phyloP scores from a whole-genome alignment of 64 coral and sea anemone species.

The Actinia tenebrosa region DNA sequence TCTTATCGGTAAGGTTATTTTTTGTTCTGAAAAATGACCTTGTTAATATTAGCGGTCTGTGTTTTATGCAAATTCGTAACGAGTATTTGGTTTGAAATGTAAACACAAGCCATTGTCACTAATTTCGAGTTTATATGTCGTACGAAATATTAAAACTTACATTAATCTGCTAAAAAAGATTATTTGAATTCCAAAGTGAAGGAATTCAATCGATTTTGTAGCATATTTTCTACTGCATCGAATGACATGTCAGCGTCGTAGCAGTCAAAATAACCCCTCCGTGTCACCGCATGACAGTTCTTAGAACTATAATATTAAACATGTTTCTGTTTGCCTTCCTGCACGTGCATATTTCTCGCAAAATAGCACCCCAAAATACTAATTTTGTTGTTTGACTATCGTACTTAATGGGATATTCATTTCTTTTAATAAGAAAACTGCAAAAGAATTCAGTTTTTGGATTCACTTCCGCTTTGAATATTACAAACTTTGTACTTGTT shows the following conservation, averaged over 20 bases:
- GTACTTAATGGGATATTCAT: background rate
- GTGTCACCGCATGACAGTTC: background rate
- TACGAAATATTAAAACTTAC: background rate
- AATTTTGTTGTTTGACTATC: background rate
- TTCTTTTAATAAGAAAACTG: background rate
- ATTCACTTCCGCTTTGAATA: background rate
- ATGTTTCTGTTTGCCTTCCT: background rate
- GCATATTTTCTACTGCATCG: background rate
- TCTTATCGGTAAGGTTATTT: background rate
- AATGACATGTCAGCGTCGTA: background rate
- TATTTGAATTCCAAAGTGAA: background rate
- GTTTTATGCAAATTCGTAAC: background rate
- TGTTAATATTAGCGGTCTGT: background rate
- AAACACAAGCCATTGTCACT: background rate
- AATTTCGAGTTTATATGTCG: background rate
- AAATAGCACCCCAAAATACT: background rate
- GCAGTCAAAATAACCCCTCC: background rate
- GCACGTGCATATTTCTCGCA: background rate
- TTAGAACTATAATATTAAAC: background rate
- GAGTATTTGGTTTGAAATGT: background rate
- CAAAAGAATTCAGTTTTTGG: background rate
- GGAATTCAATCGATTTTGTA: background rate
- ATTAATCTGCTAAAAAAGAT: background rate
- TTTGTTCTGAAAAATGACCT: background rate
- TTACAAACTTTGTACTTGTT: background rate